Evolutionary conservation across 2,888 invertebrate species (phyloP).

Genomic region (Volucella bombylans): DNA sequence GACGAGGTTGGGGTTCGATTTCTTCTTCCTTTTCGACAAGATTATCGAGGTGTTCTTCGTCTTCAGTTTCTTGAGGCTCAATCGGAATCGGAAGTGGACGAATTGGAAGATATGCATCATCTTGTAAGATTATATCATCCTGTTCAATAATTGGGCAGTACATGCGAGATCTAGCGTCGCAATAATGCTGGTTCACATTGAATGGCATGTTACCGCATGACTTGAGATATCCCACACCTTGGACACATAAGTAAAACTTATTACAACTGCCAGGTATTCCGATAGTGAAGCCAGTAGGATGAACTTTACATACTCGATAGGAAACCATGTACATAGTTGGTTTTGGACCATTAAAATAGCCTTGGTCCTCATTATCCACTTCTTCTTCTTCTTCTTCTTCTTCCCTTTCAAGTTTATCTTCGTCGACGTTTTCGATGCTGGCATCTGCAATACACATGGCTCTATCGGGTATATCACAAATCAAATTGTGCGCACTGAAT

Average conservation of each 20-base stretch:
- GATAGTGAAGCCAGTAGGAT: conserved; percentile 13
- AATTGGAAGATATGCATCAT: conserved; percentile 20
- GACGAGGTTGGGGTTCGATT: background rate
- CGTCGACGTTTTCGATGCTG: too few species aligned
- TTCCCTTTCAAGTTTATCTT: too few species aligned
- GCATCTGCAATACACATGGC: conserved; percentile 10
- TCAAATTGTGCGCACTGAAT: conserved; percentile 29
- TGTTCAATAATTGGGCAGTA: conserved; percentile 32
- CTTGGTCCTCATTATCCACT: background rate
- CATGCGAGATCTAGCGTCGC: conserved; percentile 48
- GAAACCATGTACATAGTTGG: conserved; percentile 44
- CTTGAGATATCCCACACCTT: conserved; percentile 48
- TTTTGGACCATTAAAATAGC: background rate
- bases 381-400: background rate
- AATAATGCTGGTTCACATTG: conserved; percentile 33
- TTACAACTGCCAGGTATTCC: conserved; percentile 51
- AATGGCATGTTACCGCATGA: conserved; percentile 59
- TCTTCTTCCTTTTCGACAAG: background rate
- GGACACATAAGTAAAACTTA: conserved; percentile 58
- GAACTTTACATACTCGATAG: conserved; percentile 32
- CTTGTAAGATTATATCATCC: conserved; percentile 31
- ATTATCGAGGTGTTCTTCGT: background rate
- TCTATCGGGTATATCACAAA: conserved; percentile 62
- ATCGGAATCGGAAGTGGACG: conserved; percentile 14
- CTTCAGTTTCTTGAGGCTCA: background rate